These are phyloP conservation scores for Heliopora coerulea DNA, from an alignment of 92 coral and sea anemone species.

Conservation along the genomic window DNA sequence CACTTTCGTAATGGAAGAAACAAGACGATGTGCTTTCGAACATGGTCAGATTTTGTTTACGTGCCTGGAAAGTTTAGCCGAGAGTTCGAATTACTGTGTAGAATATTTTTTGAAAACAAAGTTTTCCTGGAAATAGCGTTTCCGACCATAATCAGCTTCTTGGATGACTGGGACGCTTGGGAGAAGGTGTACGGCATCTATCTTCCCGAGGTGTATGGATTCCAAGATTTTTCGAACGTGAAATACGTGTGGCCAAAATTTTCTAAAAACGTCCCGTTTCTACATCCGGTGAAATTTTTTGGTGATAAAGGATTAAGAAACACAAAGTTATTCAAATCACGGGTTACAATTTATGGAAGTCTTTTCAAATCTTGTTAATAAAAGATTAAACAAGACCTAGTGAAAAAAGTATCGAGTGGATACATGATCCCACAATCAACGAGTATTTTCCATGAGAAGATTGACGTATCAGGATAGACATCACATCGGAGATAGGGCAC, in stretches of 20 bases:
- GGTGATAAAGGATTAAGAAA: constrained; percentile 5
- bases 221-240: constrained; percentile 5
- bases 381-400: no score
- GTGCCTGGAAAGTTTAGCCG: constrained; percentile 8
- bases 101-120: constrained; percentile 8
- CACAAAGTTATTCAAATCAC: background rate
- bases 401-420: no score
- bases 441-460: no score
- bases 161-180: constrained; percentile 10
- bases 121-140: constrained; percentile 49
- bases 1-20: constrained; percentile 26
- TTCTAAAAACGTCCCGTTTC: background rate
- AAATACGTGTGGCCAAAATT: constrained; percentile 20
- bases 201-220: background rate
- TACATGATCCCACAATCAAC: no score
- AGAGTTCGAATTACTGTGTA: background rate
- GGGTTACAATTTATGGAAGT: background rate
- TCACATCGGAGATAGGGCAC: no score
- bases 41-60: constrained; percentile 34
- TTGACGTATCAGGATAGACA: no score
- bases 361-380: constrained; percentile 1
- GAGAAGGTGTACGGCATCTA: constrained; percentile 2
- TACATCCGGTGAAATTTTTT: constrained; percentile 13
- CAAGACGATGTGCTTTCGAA: constrained; percentile 22
- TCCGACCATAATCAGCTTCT: constrained; percentile 36